phyloP scores from a whole-genome alignment of 2,797 vertebrate genomes.

The Halcyon smyrnensis region DNA sequence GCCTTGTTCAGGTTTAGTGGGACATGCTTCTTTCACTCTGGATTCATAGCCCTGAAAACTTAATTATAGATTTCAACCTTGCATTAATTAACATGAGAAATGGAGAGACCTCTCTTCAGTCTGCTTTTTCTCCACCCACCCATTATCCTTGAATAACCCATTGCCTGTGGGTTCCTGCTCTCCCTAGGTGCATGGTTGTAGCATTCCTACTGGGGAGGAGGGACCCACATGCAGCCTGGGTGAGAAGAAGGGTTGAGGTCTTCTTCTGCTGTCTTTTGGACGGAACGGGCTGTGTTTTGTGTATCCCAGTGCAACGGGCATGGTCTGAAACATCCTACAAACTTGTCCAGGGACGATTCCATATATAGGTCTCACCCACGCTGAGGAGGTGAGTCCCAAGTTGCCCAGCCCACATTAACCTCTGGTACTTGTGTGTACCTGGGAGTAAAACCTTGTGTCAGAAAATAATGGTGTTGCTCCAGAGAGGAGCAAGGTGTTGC shows the following conservation, averaged over 20 bases:
- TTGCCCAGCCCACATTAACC: not conserved
- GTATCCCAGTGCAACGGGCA: rapidly evolving
- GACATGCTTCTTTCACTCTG: not conserved
- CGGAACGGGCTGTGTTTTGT: not conserved
- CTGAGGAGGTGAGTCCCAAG: not conserved
- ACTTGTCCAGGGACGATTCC: rapidly evolving
- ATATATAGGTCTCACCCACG: rapidly evolving
- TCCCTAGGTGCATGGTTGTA: not conserved
- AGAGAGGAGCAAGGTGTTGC: not conserved
- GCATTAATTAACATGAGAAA: slow-evolving; percentile 56
- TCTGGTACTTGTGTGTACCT: not conserved
- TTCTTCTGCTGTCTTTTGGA: not conserved
- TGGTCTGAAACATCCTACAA: not conserved
- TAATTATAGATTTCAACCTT: slow-evolving; percentile 59
- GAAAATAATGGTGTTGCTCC: not conserved
- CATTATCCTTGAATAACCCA: slow-evolving; percentile 37
- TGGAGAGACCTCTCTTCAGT: not conserved
- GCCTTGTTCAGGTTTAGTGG: slow-evolving; percentile 20
- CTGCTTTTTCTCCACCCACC: slow-evolving; percentile 9
- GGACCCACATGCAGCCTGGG: rapidly evolving
- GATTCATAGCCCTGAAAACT: slow-evolving; percentile 40
- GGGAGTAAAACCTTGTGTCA: not conserved
- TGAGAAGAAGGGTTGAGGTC: not conserved
- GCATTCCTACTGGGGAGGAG: not conserved
- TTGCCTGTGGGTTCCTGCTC: not conserved